Evolutionary conservation across 2,797 vertebrate genomes (phyloP), one percentile per base, ranked within the genome.

Genomic region (Gadopsis marmoratus): DNA sequence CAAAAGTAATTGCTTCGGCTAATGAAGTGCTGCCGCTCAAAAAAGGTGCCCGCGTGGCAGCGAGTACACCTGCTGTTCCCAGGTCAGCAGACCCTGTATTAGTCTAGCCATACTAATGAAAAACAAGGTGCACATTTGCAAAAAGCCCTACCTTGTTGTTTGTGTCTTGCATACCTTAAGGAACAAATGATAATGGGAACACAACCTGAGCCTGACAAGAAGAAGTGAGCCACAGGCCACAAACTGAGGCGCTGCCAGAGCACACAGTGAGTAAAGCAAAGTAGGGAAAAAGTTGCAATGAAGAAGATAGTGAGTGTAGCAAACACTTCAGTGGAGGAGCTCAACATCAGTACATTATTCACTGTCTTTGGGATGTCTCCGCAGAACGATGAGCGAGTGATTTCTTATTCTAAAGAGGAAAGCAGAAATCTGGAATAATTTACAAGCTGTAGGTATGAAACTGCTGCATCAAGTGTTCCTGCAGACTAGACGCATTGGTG

Each of bases 1-100:
- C 91, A 89, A 90, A 92, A 92, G 90, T 93, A 93, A 94, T 94
- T 92, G 92, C 87, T 84, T 86, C 16, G 37, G 78, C 90, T 93
- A 93, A 94, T 94, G 85, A 94, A 91, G 89, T 91, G 90, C 81
- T 86, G 87, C 89, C 11, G 88, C 88, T 90, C 35, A 67, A 85
- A 67, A 85, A 54, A 92, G 84, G 83, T 80, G 82, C 83, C 84
- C 61, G 69, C 45, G 8, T 59, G 14, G 43, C 23, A 68, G 26
- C 26, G 83, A 89, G 76, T 81, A 73, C 75, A 82, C 83, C 82
- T 75, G 86, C 90, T 79, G 79, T 86, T 91, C 90, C 82, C 90
- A 84, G 88, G 90, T 92, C 92, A 90, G 84, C 85, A 84, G 87
- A 83, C 79, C 78, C 50, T 33, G 85, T 35, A 73, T 87, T 80